A percentile compares a stretch with the other conserved stretches of the same genome.
These are phyloP conservation scores for Candidula unifasciata DNA, from an alignment of 2,888 invertebrate genomes.

Conservation along the genomic window DNA sequence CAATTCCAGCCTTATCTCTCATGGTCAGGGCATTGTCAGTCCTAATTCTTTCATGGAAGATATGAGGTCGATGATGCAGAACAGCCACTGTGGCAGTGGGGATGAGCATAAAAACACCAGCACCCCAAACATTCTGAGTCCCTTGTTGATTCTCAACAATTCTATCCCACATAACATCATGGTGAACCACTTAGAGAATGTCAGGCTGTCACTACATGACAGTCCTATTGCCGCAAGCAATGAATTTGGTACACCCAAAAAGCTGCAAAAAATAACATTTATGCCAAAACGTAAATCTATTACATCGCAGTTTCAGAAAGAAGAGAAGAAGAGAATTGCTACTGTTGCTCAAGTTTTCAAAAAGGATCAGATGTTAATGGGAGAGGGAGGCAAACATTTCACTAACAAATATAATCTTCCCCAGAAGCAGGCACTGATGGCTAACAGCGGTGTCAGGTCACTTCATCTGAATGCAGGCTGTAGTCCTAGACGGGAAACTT, in stretches of 20 bases:
- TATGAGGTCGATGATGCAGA: conserved; percentile 53
- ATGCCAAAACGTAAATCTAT: conserved; percentile 27
- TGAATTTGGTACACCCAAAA: background rate
- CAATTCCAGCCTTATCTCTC: conserved; percentile 44
- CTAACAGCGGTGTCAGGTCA: background rate
- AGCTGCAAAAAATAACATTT: background rate
- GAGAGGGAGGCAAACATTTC: background rate
- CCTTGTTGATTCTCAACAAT: conserved; percentile 57
- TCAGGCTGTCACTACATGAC: conserved; percentile 49
- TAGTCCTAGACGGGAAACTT: conserved; percentile 19
- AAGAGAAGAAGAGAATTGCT: conserved; percentile 18
- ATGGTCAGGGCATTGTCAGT: conserved; percentile 56
- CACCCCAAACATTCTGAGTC: conserved; percentile 50
- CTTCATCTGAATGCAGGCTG: background rate
- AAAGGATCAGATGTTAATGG: conserved; percentile 15
- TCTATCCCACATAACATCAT: conserved; percentile 66
- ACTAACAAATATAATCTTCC: conserved; percentile 12
- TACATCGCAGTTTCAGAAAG: conserved; percentile 36
- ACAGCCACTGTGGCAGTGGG: background rate
- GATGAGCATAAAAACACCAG: conserved; percentile 24
- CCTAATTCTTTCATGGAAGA: conserved; percentile 67
- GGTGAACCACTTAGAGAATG: conserved; percentile 61
- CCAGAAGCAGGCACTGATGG: background rate
- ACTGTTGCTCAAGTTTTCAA: conserved; percentile 17
- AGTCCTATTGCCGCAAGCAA: background rate